Percentiles rank a stretch among this genome's conserved stretches.
These are phyloP conservation scores for Sorex araneus DNA, from an alignment of 2,113 vertebrate species.

Conservation along the genomic window DNA sequence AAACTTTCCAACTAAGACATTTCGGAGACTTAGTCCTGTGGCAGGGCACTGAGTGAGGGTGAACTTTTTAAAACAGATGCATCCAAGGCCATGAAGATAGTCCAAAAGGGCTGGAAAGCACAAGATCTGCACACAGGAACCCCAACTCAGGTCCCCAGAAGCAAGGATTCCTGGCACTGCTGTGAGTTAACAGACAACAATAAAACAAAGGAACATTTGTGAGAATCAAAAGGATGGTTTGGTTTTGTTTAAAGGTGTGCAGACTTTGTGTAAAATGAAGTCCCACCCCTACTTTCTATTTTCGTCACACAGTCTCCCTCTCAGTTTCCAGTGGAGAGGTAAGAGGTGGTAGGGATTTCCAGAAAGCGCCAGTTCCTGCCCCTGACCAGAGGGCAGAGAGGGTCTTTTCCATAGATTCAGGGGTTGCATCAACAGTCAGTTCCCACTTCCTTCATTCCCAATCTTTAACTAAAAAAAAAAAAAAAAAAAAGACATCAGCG, in stretches of 20 bases:
- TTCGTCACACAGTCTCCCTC: neutral
- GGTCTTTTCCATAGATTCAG: slow-evolving; percentile 15
- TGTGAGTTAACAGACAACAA: no score
- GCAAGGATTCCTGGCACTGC: no score
- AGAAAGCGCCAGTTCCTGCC: neutral
- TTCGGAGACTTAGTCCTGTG: neutral
- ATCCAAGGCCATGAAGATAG: no score
- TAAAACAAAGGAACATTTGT: no score
- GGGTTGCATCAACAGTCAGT: slow-evolving; percentile 56
- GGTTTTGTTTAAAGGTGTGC: neutral
- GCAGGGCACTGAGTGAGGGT: neutral
- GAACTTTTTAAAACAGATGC: neutral
- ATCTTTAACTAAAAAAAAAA: slow-evolving; percentile 54
- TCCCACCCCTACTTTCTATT: neutral
- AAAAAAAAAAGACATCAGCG: neutral
- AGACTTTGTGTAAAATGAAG: slow-evolving; percentile 38
- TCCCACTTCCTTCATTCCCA: slow-evolving; percentile 56
- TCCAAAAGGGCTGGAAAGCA: neutral
- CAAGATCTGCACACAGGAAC: neutral
- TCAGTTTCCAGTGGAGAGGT: neutral
- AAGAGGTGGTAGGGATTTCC: neutral
- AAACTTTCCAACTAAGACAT: neutral
- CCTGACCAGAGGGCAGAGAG: neutral
- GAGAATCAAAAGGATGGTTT: neutral
- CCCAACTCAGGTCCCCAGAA: no score